Percentiles rank a stretch among this genome's conserved stretches.
Evolutionary conservation across 2,113 vertebrate genomes (phyloP).

Genomic region (Lagopus muta): DNA sequence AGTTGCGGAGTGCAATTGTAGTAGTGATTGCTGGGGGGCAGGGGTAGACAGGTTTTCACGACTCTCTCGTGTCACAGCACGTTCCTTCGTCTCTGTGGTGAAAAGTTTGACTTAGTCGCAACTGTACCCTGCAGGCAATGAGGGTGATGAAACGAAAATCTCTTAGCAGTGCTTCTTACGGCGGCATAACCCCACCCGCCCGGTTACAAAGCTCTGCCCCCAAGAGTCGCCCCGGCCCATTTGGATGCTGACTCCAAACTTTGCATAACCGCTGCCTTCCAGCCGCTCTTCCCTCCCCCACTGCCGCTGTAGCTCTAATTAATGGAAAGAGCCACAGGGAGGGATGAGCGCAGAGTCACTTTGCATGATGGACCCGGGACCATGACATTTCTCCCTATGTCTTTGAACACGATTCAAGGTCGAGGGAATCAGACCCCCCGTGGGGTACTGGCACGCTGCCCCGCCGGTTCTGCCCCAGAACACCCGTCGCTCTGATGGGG

Average conservation of each 20-base stretch:
- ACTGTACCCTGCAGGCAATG: not conserved
- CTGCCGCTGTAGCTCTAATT: not conserved
- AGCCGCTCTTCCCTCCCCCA: constrained; percentile 24
- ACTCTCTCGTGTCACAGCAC: not conserved
- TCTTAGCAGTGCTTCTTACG: not conserved
- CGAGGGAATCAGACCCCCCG: not conserved
- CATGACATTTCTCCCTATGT: not conserved
- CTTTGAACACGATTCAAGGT: not conserved
- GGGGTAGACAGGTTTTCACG: not conserved
- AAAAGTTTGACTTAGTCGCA: not conserved
- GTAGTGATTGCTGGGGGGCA: not conserved
- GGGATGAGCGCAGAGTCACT: constrained; percentile 18
- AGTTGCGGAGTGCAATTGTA: not conserved
- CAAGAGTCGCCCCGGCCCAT: not conserved
- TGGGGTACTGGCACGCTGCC: not conserved
- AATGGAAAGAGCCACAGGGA: constrained; percentile 40
- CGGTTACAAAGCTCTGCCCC: not conserved
- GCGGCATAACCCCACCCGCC: not conserved
- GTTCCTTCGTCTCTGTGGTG: not conserved
- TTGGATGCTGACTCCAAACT: constrained; percentile 18
- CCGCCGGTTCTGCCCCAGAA: not conserved
- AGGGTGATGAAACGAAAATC: not conserved
- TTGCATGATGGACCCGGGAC: constrained; percentile 8
- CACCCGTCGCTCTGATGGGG: not conserved
- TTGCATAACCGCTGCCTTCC: constrained; percentile 45